Percentiles rank a stretch among this genome's conserved stretches.
Evolutionary conservation across 1,140 invertebrate species (phyloP).

Genomic region (Adoxophyes honmai): DNA sequence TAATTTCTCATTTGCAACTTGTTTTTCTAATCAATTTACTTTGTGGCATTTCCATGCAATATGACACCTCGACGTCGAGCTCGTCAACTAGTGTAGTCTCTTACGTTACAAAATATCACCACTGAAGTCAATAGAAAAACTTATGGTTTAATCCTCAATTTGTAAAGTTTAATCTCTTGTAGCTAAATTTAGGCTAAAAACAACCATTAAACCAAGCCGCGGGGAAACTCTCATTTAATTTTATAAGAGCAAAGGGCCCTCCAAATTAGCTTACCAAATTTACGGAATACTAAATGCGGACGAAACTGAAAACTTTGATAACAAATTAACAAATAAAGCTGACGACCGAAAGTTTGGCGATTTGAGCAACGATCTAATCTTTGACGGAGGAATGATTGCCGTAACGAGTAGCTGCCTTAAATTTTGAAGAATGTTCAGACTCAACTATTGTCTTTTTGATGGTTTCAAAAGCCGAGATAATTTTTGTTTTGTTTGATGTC

Average conservation of each 20-base stretch:
- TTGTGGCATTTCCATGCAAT: no score
- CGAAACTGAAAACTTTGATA: constrained; percentile 17
- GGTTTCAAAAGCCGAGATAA: no score
- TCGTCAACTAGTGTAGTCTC: no score
- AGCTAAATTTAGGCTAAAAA: no score
- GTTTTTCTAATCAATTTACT: no score
- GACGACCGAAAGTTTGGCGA: constrained; percentile 19
- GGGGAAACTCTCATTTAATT: background rate
- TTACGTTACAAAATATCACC: no score
- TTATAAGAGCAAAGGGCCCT: background rate
- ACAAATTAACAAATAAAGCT: constrained; percentile 15
- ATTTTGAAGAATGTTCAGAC: background rate
- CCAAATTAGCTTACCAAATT: constrained; percentile 4
- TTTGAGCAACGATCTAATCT: constrained; percentile 25
- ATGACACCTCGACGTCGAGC: no score
- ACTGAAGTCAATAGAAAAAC: no score
- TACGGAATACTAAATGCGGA: constrained; percentile 8
- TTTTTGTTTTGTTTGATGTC: no score
- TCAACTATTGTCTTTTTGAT: background rate
- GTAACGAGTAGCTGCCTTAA: constrained; percentile 20
- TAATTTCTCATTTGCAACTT: no score
- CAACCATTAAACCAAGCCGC: background rate
- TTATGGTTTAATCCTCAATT: no score
- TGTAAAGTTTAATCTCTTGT: no score
- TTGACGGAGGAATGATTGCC: constrained; percentile 22